These are phyloP conservation scores for Sebastolobus altivelis DNA, from an alignment of 2,797 vertebrate species.

Conservation along the genomic window DNA sequence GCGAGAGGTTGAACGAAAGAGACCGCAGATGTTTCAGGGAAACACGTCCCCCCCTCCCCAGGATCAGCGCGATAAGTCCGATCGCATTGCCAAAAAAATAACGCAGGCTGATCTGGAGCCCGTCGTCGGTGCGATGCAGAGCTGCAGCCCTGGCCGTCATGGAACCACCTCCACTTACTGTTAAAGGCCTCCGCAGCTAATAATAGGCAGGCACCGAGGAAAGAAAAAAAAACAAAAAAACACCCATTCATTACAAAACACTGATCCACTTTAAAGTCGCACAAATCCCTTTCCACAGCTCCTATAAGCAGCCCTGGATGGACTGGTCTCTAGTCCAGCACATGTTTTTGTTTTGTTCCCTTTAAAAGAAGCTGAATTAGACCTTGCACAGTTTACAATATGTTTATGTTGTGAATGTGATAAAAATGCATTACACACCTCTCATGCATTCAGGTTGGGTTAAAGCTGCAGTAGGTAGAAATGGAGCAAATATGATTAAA, in stretches of 20 bases:
- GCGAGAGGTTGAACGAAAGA: slow-evolving; percentile 46
- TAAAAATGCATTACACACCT: background rate
- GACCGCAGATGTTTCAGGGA: slow-evolving; percentile 34
- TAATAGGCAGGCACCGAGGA: slow-evolving; percentile 72
- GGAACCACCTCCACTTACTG: slow-evolving; percentile 70
- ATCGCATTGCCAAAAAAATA: slow-evolving; percentile 11
- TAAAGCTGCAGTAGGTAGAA: no score
- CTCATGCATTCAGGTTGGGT: background rate
- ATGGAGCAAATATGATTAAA: no score
- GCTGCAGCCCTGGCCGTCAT: slow-evolving; percentile 72
- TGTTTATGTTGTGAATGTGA: background rate
- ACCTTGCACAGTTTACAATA: background rate
- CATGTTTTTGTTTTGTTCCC: background rate
- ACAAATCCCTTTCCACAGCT: slow-evolving; percentile 59
- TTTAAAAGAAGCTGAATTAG: background rate
- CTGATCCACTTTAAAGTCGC: slow-evolving; percentile 74
- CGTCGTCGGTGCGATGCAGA: slow-evolving; percentile 49
- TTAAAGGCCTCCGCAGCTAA: slow-evolving; percentile 75
- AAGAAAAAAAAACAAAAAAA: background rate
- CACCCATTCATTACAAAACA: slow-evolving; percentile 77
- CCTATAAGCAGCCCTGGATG: slow-evolving; percentile 10
- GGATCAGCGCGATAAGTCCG: slow-evolving; percentile 33
- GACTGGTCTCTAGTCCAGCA: background rate
- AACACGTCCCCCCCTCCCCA: background rate
- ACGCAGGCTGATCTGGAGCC: slow-evolving; percentile 30